phyloP scores from a whole-genome alignment of 2,797 vertebrate genomes.

The Enteromius mattozi region DNA sequence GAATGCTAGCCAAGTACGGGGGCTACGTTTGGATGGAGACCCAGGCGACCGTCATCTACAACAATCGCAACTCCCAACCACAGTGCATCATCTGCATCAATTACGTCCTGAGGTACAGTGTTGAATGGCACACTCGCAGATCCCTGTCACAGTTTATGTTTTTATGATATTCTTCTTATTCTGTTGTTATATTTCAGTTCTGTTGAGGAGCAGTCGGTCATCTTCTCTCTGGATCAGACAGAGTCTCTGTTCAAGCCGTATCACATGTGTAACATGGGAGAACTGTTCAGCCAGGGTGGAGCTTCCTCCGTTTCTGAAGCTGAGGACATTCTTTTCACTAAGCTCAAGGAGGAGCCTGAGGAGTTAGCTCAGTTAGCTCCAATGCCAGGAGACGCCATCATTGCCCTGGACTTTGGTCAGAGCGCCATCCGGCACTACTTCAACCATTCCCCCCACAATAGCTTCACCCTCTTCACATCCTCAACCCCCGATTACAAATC shows the following conservation, averaged over 20 bases:
- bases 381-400: constrained; percentile 85
- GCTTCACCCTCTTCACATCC: constrained; percentile 56
- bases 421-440: constrained; percentile 52
- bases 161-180: background rate
- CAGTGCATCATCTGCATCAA: constrained; percentile 93
- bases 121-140: background rate
- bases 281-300: constrained; percentile 67
- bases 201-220: constrained; percentile 83
- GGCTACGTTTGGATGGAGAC: constrained; percentile 96
- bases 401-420: constrained; percentile 86
- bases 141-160: background rate
- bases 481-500: constrained; percentile 53
- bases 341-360: constrained; percentile 86
- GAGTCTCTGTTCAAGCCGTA: constrained; percentile 85
- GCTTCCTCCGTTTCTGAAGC: constrained; percentile 67
- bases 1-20: constrained; percentile 92
- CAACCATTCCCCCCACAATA: constrained; percentile 50
- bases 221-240: constrained; percentile 90
- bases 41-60: constrained; percentile 91
- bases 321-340: constrained; percentile 81
- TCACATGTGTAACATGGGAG: constrained; percentile 67
- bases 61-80: constrained; percentile 83
- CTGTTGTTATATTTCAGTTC: constrained; percentile 71
- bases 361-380: constrained; percentile 85
- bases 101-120: constrained; percentile 88